Evolutionary conservation across 2,888 invertebrate species (phyloP).

Genomic region (Mimas tiliae): DNA sequence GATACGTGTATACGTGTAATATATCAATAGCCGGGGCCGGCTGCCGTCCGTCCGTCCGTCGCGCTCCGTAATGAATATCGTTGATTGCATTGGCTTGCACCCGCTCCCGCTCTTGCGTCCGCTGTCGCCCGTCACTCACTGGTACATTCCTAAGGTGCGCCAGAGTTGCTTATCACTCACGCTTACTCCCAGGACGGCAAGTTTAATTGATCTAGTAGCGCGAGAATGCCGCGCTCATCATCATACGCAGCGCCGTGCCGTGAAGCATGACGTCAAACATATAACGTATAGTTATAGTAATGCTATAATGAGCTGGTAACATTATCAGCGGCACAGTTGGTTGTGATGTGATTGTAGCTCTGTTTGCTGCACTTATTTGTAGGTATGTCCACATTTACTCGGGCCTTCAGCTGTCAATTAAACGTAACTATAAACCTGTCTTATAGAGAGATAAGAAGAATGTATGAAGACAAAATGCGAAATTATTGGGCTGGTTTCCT

Average conservation of each 20-base stretch:
- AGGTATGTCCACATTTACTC: background rate
- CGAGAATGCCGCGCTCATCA: background rate
- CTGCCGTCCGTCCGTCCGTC: conserved; percentile 53
- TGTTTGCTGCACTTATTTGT: conserved; percentile 8
- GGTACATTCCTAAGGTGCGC: background rate
- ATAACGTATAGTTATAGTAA: background rate
- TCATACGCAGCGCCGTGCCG: background rate
- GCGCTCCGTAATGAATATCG: conserved; percentile 53
- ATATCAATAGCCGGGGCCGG: conserved; percentile 62
- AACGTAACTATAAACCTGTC: conserved; percentile 17
- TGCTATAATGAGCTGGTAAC: background rate
- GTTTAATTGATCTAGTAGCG: conserved; percentile 1
- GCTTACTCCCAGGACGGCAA: too few relatives aligned
- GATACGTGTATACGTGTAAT: conserved; percentile 70
- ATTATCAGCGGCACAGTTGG: background rate
- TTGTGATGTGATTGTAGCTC: background rate
- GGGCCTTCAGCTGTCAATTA: conserved; percentile 21
- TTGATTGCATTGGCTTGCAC: conserved; percentile 38
- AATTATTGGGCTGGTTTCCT: conserved; percentile 4
- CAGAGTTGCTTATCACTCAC: background rate
- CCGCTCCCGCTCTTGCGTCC: conserved; percentile 9
- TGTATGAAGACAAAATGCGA: conserved; percentile 23
- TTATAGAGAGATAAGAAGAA: conserved; percentile 12
- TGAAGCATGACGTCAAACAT: background rate
- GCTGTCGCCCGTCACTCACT: background rate